phyloP scores from a whole-genome alignment of 2,113 vertebrate species.

The Varanus salvator region DNA sequence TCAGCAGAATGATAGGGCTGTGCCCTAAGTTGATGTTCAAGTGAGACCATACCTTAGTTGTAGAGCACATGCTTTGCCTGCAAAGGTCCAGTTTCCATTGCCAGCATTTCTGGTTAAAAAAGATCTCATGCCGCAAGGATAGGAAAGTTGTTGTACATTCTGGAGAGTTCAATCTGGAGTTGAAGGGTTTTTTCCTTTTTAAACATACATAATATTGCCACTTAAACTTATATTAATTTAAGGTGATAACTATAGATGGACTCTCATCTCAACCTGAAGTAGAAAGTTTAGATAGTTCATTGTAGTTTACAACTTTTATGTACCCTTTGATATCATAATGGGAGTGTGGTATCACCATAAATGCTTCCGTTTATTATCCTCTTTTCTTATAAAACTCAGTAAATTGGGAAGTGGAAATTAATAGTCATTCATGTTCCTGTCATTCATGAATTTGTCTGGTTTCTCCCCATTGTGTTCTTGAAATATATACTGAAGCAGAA shows the following conservation, averaged over 20 bases:
- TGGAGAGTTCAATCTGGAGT: too few species aligned
- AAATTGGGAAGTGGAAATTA: slow-evolving; percentile 4
- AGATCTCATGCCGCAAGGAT: too few species aligned
- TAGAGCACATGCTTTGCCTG: too few species aligned
- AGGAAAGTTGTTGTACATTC: too few species aligned
- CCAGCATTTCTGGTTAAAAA: too few species aligned
- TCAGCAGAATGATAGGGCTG: too few species aligned
- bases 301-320: not conserved
- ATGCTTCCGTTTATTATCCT: not conserved
- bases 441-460: not conserved
- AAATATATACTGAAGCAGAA: slow-evolving; percentile 44
- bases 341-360: slow-evolving; percentile 19
- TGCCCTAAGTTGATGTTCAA: too few species aligned
- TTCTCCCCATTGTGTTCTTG: slow-evolving; percentile 1
- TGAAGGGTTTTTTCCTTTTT: too few species aligned
- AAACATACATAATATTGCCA: too few species aligned
- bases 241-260: not conserved
- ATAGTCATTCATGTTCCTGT: not conserved
- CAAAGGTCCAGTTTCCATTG: too few species aligned
- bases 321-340: not conserved
- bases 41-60: too few species aligned
- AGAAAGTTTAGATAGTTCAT: not conserved
- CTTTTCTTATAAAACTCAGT: not conserved
- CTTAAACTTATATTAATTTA: not conserved
- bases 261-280: not conserved